Percentiles rank a stretch among this genome's conserved stretches.
Evolutionary conservation across 2,888 invertebrate genomes (phyloP).

Genomic region (Trachelus troglodyta): DNA sequence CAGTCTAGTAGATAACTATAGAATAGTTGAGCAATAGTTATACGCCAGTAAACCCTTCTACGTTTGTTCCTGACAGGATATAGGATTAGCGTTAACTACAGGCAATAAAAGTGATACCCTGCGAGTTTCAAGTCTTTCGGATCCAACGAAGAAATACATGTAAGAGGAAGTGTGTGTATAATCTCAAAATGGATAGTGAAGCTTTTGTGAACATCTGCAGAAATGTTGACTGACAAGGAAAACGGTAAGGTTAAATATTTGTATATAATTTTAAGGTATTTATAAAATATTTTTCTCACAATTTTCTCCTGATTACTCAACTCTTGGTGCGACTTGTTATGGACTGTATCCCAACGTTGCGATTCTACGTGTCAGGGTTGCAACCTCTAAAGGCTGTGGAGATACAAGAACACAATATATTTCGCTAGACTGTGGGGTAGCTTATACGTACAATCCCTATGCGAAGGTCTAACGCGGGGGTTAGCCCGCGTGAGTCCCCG

Average conservation of each 20-base stretch:
- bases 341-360: background rate
- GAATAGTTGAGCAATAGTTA: background rate
- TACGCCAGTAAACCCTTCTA: background rate
- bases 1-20: background rate
- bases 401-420: background rate
- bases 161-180: background rate
- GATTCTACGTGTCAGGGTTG: background rate
- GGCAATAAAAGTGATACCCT: background rate
- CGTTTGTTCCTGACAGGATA: background rate
- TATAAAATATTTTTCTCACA: too few species aligned
- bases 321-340: background rate
- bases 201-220: background rate
- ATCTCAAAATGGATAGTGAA: background rate
- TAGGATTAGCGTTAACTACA: background rate
- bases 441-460: background rate
- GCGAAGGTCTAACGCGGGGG: conserved; percentile 1
- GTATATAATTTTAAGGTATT: too few species aligned
- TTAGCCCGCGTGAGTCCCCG: conserved; percentile 3
- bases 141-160: background rate
- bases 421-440: background rate
- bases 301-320: background rate
- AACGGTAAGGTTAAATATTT: background rate
- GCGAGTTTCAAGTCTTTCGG: background rate
- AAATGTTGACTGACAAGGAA: background rate
- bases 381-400: background rate